Evolutionary conservation across 2,888 invertebrate species (phyloP).

Genomic region (Apotomis turbidana): DNA sequence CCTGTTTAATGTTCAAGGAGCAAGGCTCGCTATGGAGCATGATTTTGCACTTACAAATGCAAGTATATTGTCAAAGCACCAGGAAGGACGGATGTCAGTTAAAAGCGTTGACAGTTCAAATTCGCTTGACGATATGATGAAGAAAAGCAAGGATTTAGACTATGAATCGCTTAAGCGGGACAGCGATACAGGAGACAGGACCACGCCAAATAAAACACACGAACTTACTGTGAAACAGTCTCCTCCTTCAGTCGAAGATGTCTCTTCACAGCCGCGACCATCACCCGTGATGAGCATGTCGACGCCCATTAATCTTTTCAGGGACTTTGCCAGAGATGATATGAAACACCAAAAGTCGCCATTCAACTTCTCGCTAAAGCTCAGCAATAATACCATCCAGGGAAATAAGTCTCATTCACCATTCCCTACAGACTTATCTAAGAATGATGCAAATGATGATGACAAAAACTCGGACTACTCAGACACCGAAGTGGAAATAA

Average conservation of each 20-base stretch:
- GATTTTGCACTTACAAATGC: constrained; percentile 81
- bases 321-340: constrained; percentile 64
- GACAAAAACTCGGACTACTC: constrained; percentile 70
- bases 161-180: constrained; percentile 63
- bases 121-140: constrained; percentile 69
- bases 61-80: constrained; percentile 80
- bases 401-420: constrained; percentile 62
- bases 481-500: constrained; percentile 66
- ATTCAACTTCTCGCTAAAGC: constrained; percentile 67
- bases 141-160: constrained; percentile 68
- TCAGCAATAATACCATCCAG: constrained; percentile 64
- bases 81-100: constrained; percentile 74
- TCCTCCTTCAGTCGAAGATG: constrained; percentile 87
- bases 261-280: constrained; percentile 84
- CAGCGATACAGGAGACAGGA: constrained; percentile 72
- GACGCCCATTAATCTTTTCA: constrained; percentile 66
- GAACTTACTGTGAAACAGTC: constrained; percentile 83
- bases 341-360: constrained; percentile 69
- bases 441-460: constrained; percentile 58
- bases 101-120: constrained; percentile 76
- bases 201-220: constrained; percentile 82
- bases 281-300: constrained; percentile 86
- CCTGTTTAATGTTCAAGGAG: constrained; percentile 85
- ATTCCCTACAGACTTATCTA: constrained; percentile 71
- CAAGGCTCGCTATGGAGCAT: constrained; percentile 78